Base-by-base conservation (phyloP, 2,113 vertebrate species). In the Marcusenius ussheri region DNA sequence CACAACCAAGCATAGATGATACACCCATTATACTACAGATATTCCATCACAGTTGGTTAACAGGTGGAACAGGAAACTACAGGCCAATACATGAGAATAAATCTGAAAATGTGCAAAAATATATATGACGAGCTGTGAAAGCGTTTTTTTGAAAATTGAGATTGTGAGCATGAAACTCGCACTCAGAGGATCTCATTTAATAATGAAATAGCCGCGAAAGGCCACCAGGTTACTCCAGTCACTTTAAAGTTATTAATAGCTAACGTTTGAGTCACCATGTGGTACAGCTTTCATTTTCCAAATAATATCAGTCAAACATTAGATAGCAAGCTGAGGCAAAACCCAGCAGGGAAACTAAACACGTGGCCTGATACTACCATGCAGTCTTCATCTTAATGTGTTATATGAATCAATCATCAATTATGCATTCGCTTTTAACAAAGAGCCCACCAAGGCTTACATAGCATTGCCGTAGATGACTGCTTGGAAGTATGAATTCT, bases 181-280 rank as follows among this genome's bases (percentile, higher is more conserved):
- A 80, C 5, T 35, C 35, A 39, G 74, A 42, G 35, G 35, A 17
- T 39, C 74, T 80, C 74, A 80, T 42, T 80, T 80, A 80, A 80
- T 80, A 80, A 80, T 80, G 74, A 80, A 80, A 80, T 42, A 80
- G 74, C 31, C 1, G 6, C 5, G 2, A 80, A 80, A 80, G 74
- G 74, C 74, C 74, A 80, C 31, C 13, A 80, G 74, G 74, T 80
- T 19, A 39, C 17, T 80, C 31, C 74, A 19, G 74, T 80, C 35
- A 80, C 74, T 80, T 80, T 80, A 80, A 42, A 42, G 74, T 80
- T 80, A 80, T 80, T 80, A 80, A 80, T 80, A 80, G 74, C 74
- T 80, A 80, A 80, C 74, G 10, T 80, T 80, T 80, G 35, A 80
- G 74, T 80, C 74, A 19, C 74, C 35, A 42, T 80, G 74, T 80